Conservation (phyloP, 2,888 invertebrate species). For the Trichopria drosophilae region DNA sequence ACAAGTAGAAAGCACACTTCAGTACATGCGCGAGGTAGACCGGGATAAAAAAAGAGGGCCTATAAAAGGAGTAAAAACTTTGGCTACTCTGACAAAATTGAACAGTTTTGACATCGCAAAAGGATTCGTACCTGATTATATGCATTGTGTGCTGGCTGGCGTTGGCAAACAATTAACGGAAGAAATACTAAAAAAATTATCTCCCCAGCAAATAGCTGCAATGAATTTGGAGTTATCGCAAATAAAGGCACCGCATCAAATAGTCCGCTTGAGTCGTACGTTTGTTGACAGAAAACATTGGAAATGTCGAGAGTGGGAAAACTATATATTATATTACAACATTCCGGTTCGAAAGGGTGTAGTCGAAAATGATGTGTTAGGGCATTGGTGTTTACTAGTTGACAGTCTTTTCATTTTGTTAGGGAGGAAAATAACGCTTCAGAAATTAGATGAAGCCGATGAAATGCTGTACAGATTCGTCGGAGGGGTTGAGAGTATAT, state of each 20-base stretch:
- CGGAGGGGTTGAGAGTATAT: not conserved
- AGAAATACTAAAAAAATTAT: conserved; percentile 3
- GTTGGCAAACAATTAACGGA: conserved; percentile 14
- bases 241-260: not conserved
- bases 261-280: not conserved
- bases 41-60: not conserved
- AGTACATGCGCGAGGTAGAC: not conserved
- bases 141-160: conserved; percentile 15
- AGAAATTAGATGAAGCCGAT: conserved; percentile 6
- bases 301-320: conserved; percentile 13
- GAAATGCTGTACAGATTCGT: conserved; percentile 5
- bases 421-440: not conserved
- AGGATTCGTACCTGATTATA: conserved; percentile 23
- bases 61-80: conserved; percentile 18
- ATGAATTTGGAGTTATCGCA: not conserved
- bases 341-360: conserved; percentile 1
- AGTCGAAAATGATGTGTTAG: not conserved
- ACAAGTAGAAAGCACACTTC: not conserved
- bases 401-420: conserved; percentile 12
- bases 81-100: conserved; percentile 21
- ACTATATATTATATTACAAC: conserved; percentile 18
- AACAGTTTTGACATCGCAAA: conserved; percentile 18
- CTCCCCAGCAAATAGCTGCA: not conserved
- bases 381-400: conserved; percentile 12
- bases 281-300: not conserved